phyloP scores from a whole-genome alignment of 1,140 invertebrate genomes.

The Tetramorium alpestre region DNA sequence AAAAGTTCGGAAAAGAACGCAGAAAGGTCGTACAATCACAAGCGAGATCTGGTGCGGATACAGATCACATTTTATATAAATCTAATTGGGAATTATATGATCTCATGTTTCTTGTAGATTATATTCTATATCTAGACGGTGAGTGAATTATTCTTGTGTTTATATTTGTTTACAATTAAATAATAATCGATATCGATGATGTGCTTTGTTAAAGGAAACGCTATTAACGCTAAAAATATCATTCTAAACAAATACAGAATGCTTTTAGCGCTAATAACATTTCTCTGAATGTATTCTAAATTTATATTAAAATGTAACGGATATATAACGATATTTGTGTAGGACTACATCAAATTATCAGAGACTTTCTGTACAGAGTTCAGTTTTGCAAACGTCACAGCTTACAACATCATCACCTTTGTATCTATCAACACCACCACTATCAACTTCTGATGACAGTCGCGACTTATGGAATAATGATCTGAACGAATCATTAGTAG shows the following conservation, averaged over 20 bases:
- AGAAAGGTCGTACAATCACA: no score
- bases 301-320: neutral
- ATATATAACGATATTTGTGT: neutral
- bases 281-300: no score
- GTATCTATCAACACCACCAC: neutral
- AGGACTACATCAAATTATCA: slow-evolving; percentile 6
- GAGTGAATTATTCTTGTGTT: no score
- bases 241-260: neutral
- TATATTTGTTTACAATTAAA: no score
- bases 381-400: neutral
- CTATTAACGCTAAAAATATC: neutral
- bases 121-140: no score
- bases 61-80: no score
- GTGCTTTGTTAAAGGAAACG: no score
- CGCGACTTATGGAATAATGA: neutral
- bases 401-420: neutral
- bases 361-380: neutral
- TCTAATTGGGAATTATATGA: no score
- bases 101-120: no score
- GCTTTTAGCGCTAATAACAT: no score
- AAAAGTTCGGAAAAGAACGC: no score
- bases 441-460: neutral
- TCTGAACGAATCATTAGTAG: neutral
- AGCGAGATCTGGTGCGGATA: no score
- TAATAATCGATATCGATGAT: neutral